These are phyloP conservation scores for Eudyptes chrysolophus DNA, from an alignment of 2,113 vertebrate species.

Conservation along the genomic window DNA sequence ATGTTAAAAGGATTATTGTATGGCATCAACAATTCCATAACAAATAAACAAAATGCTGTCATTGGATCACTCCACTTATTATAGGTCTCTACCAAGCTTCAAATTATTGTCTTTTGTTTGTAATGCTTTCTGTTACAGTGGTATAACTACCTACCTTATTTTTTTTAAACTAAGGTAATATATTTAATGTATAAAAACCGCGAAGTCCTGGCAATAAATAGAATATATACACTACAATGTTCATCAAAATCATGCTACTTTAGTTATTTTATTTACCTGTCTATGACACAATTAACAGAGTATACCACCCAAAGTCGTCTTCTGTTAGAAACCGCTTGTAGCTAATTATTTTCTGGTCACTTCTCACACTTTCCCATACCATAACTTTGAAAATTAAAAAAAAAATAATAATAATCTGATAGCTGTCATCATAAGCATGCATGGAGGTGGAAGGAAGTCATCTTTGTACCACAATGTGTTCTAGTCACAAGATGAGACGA, in stretches of 20 bases:
- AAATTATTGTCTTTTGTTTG: neutral
- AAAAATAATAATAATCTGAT: neutral
- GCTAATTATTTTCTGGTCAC: neutral
- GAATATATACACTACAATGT: neutral
- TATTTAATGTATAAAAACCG: neutral
- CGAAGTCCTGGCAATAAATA: neutral
- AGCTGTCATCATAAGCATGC: neutral
- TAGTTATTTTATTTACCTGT: neutral
- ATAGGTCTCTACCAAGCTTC: neutral
- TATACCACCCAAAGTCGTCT: accelerated
- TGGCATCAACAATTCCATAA: neutral
- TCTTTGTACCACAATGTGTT: neutral
- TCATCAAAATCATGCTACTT: neutral
- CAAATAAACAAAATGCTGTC: neutral
- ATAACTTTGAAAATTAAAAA: neutral
- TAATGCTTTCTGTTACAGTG: neutral
- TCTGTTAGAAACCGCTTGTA: neutral
- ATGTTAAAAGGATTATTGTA: neutral
- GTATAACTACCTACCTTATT: neutral
- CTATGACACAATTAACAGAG: neutral
- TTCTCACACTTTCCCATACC: neutral
- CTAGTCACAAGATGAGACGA: neutral
- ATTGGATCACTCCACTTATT: neutral
- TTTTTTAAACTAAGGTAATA: neutral
- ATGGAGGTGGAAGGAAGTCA: neutral